Base-by-base conservation (phyloP, 2,113 vertebrate genomes). In the Platichthys stellatus region DNA sequence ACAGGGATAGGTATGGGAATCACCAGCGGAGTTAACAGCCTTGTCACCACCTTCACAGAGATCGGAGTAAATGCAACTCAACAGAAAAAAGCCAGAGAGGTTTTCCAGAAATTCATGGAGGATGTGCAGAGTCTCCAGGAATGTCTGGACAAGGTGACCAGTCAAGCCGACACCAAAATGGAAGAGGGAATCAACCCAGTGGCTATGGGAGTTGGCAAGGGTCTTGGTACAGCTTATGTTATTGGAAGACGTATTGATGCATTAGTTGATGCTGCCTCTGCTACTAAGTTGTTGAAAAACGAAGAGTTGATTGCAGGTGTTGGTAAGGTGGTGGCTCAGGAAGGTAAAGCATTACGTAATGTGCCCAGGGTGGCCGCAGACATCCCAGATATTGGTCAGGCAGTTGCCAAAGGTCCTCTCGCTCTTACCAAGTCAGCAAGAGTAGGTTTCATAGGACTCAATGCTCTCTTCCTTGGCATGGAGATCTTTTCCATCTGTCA, bases 401-500 rank as follows among this genome's bases (percentile, higher is more conserved):
- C 82, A 15, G 81, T 72, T 5, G 53, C 28, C 23, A 87, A 83
- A 80, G 77, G 70, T 0, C 8, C 78, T 4, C 68, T 86, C 2
- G 78, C 72, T 1, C 13, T 66, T 11, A 28, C 78, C 12, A 64
- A 76, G 5, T 20, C 78, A 3, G 72, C 67, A 54, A 80, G 80
- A 21, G 80, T 10, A 0, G 64, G 73, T 28, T 0, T 69, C 2
- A 83, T 88, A 0, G 73, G 38, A 2, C 5, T 68, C 0, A 90
- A 88, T 1, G 78, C 51, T 24, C 62, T 92, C 3, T 90, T 88
- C 60, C 0, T 90, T 0, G 86, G 88, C 38, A 80, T 90, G 69
- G 88, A 89, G 2, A 23, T 92, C 59, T 70, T 86, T 77, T 76
- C 85, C 72, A 89, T 89, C 79, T 81, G 65, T 12, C 83, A 85